Percentiles rank a stretch among this genome's conserved stretches.
Evolutionary conservation across 2,888 invertebrate species (phyloP).

Genomic region (Fragum sueziense): DNA sequence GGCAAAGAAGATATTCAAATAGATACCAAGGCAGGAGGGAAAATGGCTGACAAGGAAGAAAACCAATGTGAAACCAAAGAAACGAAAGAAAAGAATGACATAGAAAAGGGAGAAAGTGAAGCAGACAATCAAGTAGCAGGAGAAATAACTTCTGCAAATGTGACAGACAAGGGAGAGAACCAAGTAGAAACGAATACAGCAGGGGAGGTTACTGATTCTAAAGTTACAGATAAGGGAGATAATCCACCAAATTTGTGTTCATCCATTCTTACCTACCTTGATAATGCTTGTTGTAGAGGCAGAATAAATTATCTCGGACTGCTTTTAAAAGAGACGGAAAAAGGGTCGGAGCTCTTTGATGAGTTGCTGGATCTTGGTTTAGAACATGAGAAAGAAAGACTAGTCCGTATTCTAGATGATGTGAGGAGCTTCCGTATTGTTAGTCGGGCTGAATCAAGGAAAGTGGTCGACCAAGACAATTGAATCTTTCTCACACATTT

Average conservation of each 20-base stretch:
- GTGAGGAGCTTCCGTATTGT: slow-evolving; percentile 54
- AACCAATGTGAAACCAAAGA: background rate
- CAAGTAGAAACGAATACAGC: background rate
- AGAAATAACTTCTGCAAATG: no score
- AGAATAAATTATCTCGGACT: slow-evolving; percentile 62
- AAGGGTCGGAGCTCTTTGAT: slow-evolving; percentile 40
- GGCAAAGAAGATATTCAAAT: background rate
- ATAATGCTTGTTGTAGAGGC: slow-evolving; percentile 62
- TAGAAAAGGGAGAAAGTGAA: no score
- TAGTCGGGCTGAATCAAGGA: slow-evolving; percentile 49
- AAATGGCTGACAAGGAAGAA: background rate
- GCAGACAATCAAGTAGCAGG: no score
- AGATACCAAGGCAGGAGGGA: background rate
- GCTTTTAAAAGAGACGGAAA: slow-evolving; percentile 49
- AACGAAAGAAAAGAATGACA: no score
- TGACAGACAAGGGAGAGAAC: no score
- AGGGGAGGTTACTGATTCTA: background rate
- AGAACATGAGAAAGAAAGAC: slow-evolving; percentile 55
- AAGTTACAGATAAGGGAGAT: slow-evolving; percentile 1
- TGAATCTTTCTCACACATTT: background rate
- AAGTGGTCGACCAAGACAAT: background rate
- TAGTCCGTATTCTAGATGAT: slow-evolving; percentile 61
- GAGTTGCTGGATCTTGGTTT: slow-evolving; percentile 50
- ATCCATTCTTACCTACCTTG: slow-evolving; percentile 61
- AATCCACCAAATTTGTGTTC: slow-evolving; percentile 22